A percentile compares a stretch with the other conserved stretches of the same genome.
These are phyloP conservation scores for Plebejus anna DNA, from an alignment of 2,888 invertebrate species.

Conservation along the genomic window DNA sequence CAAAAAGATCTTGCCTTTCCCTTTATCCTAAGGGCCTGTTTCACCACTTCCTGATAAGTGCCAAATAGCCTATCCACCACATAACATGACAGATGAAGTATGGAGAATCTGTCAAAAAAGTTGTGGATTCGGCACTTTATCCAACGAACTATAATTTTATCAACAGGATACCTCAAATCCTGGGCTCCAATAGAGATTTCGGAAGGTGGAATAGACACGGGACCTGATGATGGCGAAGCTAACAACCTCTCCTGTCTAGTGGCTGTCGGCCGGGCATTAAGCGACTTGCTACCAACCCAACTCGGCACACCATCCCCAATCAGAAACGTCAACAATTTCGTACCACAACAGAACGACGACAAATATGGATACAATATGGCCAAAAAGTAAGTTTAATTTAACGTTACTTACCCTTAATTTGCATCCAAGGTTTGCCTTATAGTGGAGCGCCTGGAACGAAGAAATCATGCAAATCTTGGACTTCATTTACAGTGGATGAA, in stretches of 20 bases:
- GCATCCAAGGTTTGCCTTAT: not conserved
- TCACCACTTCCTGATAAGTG: too few relatives aligned
- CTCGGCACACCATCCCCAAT: not conserved
- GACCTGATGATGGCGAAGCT: conserved; percentile 66
- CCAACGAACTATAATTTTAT: not conserved
- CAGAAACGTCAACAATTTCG: not conserved
- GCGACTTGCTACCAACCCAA: conserved; percentile 17
- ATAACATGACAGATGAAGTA: too few relatives aligned
- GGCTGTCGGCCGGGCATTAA: conserved; percentile 68
- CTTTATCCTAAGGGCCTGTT: too few relatives aligned
- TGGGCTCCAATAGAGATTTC: conserved; percentile 91
- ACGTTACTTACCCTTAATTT: not conserved
- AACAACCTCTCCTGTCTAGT: conserved; percentile 92
- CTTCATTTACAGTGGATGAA: too few relatives aligned
- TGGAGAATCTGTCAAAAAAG: too few relatives aligned
- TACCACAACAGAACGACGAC: not conserved
- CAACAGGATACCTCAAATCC: conserved; percentile 89
- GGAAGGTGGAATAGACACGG: conserved; percentile 82
- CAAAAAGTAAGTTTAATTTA: conserved; percentile 6
- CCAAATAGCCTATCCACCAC: too few relatives aligned
- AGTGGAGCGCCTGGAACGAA: too few relatives aligned
- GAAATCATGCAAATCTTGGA: too few relatives aligned
- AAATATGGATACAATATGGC: conserved; percentile 8
- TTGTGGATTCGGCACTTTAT: too few relatives aligned
- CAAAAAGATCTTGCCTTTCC: too few relatives aligned